Percentiles rank a stretch among this genome's conserved stretches.
Evolutionary conservation across 2,888 invertebrate species (phyloP).

Genomic region (Chrysolina americana): DNA sequence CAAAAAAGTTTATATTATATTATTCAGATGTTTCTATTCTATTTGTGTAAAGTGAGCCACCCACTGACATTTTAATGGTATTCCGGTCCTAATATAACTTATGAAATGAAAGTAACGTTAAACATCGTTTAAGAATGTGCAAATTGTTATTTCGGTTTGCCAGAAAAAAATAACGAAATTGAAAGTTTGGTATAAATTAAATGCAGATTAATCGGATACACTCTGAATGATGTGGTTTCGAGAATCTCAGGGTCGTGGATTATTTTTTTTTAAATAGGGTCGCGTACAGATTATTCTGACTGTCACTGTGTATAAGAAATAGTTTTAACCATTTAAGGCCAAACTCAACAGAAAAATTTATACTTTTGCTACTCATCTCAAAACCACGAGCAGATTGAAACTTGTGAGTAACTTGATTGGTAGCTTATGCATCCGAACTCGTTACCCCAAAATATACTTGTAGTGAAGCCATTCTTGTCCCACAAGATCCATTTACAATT

Average conservation of each 20-base stretch:
- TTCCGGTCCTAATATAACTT: conserved; percentile 25
- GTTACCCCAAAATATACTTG: no score
- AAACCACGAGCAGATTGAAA: no score
- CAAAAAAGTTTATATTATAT: conserved; percentile 9
- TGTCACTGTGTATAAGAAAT: no score
- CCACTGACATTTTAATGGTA: conserved; percentile 24
- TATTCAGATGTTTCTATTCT: conserved; percentile 9
- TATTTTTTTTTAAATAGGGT: no score
- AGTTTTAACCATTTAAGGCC: no score
- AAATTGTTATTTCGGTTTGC: conserved; percentile 3
- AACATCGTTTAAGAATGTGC: conserved; percentile 22
- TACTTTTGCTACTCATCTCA: no score
- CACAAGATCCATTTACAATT: no score
- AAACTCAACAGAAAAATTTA: no score
- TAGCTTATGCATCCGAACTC: no score
- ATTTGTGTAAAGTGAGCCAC: conserved; percentile 11
- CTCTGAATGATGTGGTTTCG: background rate
- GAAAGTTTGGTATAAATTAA: background rate
- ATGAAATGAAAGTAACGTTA: conserved; percentile 22
- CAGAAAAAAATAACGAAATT: background rate
- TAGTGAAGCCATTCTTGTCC: no score
- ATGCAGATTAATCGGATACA: background rate
- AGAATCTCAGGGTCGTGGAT: background rate
- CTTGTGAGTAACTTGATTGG: no score
- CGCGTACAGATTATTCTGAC: no score